Base-by-base conservation (phyloP, 1,140 invertebrate genomes). In the Formica selysi region DNA sequence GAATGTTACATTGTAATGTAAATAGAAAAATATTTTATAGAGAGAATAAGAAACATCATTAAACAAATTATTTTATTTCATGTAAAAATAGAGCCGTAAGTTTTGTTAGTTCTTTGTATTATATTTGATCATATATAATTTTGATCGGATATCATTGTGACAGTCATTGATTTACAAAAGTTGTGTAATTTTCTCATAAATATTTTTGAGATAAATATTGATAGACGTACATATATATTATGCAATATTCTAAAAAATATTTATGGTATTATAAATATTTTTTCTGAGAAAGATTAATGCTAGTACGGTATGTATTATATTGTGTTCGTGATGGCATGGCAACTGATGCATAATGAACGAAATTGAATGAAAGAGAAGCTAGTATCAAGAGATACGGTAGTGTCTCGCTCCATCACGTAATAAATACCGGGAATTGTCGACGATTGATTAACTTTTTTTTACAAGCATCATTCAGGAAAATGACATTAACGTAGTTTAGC, bases 381-480 rank as follows among this genome's bases (percentile, higher is more conserved):
- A 51, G 19, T 22, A 57, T 22, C 22, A 22, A 22, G 22, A 22
- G 22, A 22, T 0, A 22, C 22, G 22, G 22, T 22, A 22, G 22
- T 22, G 22, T 22, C 22, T 22, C 22, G 22, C 22, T 22, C 22
- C 22, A 22, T 22, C 22, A 22, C 22, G 22, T 13, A 74, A 59
- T 74, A 7, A 38, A 59, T 57, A 29, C 13, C 44, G 68, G 70
- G 57, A 73, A 54, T 5, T 11, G 0, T 48, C 26, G 6, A 26
- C 11, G 11, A 36, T 71, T 73, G 6, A 26, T n/a, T 59, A 57
- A 74, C 57, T 36, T 29, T 57, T n/a, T 38, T 74, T 74, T 59
- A 74, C 32, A 10, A 74, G n/a, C 7, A 13, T 22, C 2, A 38
- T 74, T 74, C 38, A 36, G 4, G 3, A n/a, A 59, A 74, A 38